These are phyloP conservation scores for Cryptoblepharus egeriae DNA, from an alignment of 2,797 vertebrate genomes.

Conservation along the genomic window DNA sequence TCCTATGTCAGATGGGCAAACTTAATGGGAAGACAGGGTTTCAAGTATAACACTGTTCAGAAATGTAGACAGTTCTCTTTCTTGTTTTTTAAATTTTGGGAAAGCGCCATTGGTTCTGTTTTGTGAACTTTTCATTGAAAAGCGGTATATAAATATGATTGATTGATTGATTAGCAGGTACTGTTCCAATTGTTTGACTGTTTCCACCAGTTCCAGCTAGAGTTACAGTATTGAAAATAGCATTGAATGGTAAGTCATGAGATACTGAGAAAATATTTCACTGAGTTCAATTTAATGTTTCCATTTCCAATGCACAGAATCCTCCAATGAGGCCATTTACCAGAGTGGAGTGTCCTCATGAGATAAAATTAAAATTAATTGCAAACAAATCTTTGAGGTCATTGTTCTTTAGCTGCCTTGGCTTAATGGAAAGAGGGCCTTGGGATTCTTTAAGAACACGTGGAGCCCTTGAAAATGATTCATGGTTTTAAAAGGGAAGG, in stretches of 20 bases:
- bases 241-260: not conserved
- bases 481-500: not conserved
- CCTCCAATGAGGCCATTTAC: not conserved
- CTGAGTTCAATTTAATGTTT: not conserved
- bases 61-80: not conserved
- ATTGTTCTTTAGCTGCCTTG: not conserved
- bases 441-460: slow-evolving; percentile 1
- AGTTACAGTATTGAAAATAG: not conserved
- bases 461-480: not conserved
- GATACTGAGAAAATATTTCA: not conserved
- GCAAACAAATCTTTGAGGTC: not conserved
- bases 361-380: slow-evolving; percentile 5
- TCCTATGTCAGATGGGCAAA: not conserved
- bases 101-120: too few relatives aligned
- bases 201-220: not conserved
- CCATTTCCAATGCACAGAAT: not conserved
- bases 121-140: too few relatives aligned
- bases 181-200: not conserved
- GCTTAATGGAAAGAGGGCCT: not conserved
- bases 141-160: too few relatives aligned
- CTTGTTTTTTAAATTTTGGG: too few relatives aligned
- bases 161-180: too few relatives aligned
- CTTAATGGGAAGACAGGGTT: not conserved
- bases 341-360: not conserved
- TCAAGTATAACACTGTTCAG: too few relatives aligned